These are phyloP conservation scores for Machaerirhynchus nigripectus DNA, from an alignment of 2,113 vertebrate genomes.

Conservation along the genomic window DNA sequence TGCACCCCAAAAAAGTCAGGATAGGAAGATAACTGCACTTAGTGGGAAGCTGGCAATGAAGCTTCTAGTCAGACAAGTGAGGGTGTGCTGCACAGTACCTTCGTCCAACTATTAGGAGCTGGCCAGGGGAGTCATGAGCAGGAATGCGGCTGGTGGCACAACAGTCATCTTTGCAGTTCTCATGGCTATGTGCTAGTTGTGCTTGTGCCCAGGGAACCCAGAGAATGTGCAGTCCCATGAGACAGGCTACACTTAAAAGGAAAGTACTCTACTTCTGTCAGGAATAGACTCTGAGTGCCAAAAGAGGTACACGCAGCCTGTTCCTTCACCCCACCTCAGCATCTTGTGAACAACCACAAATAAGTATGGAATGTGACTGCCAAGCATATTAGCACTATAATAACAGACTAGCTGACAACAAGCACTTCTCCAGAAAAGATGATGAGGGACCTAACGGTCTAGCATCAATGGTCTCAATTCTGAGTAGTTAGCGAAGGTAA, in stretches of 20 bases:
- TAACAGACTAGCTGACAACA: not conserved
- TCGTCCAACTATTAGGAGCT: not conserved
- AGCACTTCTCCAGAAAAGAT: not conserved
- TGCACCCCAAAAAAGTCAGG: not conserved
- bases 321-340: not conserved
- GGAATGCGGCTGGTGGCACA: not conserved
- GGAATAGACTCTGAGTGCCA: not conserved
- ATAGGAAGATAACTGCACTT: not conserved
- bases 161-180: not conserved
- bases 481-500: not conserved
- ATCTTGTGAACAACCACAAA: not conserved
- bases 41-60: not conserved
- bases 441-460: not conserved
- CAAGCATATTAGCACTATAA: not conserved
- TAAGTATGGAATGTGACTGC: not conserved
- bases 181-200: not conserved
- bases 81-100: not conserved
- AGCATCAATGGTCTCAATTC: not conserved
- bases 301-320: not conserved
- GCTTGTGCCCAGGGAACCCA: not conserved
- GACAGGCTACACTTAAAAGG: not conserved
- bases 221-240: not conserved
- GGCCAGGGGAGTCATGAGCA: not conserved
- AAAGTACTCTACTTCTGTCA: not conserved
- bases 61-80: not conserved